Percentiles rank a stretch among this genome's conserved stretches.
These are phyloP conservation scores for Acleris sparsana DNA, from an alignment of 2,888 invertebrate genomes.

Conservation along the genomic window DNA sequence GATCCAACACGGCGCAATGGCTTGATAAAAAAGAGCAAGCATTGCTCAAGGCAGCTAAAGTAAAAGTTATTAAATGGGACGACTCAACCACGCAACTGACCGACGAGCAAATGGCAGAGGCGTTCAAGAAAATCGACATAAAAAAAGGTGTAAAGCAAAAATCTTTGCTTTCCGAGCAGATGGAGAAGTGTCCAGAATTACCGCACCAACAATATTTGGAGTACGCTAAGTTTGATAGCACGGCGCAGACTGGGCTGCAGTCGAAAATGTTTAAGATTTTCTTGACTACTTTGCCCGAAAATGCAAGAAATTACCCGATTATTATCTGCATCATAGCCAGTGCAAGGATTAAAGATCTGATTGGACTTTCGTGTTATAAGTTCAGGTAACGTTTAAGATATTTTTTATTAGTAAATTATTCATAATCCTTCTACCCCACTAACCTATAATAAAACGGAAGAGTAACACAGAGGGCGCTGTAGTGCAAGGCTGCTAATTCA, in stretches of 20 bases:
- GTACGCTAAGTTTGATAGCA: conserved; percentile 96
- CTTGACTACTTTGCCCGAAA: conserved; percentile 92
- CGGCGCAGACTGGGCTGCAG: conserved; percentile 89
- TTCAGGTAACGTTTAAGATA: conserved; percentile 78
- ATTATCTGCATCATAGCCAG: conserved; percentile 90
- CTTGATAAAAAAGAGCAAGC: conserved; percentile 95
- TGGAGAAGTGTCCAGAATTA: conserved; percentile 89
- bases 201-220: conserved; percentile 94
- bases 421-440: no score
- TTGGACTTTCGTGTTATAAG: conserved; percentile 96
- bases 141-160: conserved; percentile 60
- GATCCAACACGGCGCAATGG: conserved; percentile 94
- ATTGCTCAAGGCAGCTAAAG: conserved; percentile 89
- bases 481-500: no score
- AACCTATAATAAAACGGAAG: no score
- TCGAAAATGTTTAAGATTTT: conserved; percentile 95
- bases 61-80: conserved; percentile 90
- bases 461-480: no score
- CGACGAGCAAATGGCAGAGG: conserved; percentile 83
- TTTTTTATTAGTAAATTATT: no score
- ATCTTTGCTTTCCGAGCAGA: conserved; percentile 89
- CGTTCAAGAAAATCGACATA: conserved; percentile 79
- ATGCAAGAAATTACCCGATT: conserved; percentile 92
- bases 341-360: conserved; percentile 94
- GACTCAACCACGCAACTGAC: conserved; percentile 76